phyloP scores from a whole-genome alignment of 2,113 vertebrate genomes.

The Lontra canadensis region DNA sequence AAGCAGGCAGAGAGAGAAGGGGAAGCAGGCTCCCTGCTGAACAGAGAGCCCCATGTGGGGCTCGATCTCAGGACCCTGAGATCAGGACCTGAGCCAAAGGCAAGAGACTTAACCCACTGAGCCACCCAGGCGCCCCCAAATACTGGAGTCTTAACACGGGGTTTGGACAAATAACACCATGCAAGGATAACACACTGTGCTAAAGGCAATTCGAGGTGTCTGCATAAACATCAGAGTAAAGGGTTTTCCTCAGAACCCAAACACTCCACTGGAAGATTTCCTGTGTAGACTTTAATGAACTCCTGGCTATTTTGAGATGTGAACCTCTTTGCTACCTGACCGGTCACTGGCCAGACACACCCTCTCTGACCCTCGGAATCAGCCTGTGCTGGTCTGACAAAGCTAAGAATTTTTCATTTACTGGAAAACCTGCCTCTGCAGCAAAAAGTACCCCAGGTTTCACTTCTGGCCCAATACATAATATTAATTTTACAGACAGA shows the following conservation, averaged over 20 bases:
- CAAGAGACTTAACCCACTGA: no score
- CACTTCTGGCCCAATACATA: neutral
- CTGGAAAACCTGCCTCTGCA: neutral
- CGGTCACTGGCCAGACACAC: neutral
- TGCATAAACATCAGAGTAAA: neutral
- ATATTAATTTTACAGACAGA: neutral
- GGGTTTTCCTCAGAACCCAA: neutral
- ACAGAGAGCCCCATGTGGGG: no score
- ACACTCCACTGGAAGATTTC: neutral
- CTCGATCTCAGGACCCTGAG: no score
- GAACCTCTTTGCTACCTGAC: neutral
- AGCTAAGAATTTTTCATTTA: neutral
- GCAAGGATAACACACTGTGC: accelerated
- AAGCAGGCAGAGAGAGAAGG: no score
- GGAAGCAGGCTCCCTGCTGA: no score
- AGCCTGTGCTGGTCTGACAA: neutral
- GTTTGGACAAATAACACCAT: neutral
- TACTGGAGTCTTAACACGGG: neutral
- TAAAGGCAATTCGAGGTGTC: neutral
- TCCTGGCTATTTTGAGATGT: neutral
- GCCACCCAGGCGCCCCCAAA: no score
- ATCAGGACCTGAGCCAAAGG: no score
- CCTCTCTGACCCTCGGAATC: neutral
- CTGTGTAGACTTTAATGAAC: neutral
- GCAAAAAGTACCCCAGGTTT: neutral